Evolutionary conservation across 2,797 vertebrate genomes (phyloP), one percentile per base, ranked within the genome.

Genomic region (Champsocephalus gunnari): DNA sequence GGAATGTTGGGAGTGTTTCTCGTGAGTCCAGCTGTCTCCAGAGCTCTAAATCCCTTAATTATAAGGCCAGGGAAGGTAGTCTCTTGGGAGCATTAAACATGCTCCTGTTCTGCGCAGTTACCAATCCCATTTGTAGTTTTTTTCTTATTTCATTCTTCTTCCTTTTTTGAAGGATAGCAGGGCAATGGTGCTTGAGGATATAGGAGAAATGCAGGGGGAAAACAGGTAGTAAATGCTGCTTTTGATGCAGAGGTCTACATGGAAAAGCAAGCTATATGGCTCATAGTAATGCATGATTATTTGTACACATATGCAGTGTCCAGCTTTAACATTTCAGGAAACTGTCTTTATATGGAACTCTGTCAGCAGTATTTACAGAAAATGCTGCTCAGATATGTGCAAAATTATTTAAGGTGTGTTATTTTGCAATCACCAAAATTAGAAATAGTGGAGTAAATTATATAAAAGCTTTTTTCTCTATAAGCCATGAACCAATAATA

Each of bases 1-100:
- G 79, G 79, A 70, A 89, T 80, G 79, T 73, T 81, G 76, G 80
- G 80, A 88, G 81, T 74, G 72, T 83, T 89, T 86, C 83, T 80
- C 90, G 65, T 81, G 78, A 75, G 68, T 87, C 76, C 82, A 85
- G 77, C 87, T 86, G 85, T 90, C 89, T 83, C 81, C 77, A 77
- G 86, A 90, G 85, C 87, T 85, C 86, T 88, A 92, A 91, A 92
- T 92, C 88, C 88, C 77, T 91, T 93, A 88, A 94, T 93, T 91
- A 93, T 84, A 83, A 90, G 85, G 78, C 87, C 82, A 71, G 72
- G 77, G 73, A 84, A 81, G 84, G 63, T 66, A 34, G 77, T 83
- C 91, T 90, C 80, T 57, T 1, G 77, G 85, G 89, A 90, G 77
- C 82, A 71, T 84, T 88, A 86, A 91, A 87, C 70, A 63, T 76